Base-by-base conservation (phyloP, 2,113 vertebrate species). In the Bolborhynchus lineola region DNA sequence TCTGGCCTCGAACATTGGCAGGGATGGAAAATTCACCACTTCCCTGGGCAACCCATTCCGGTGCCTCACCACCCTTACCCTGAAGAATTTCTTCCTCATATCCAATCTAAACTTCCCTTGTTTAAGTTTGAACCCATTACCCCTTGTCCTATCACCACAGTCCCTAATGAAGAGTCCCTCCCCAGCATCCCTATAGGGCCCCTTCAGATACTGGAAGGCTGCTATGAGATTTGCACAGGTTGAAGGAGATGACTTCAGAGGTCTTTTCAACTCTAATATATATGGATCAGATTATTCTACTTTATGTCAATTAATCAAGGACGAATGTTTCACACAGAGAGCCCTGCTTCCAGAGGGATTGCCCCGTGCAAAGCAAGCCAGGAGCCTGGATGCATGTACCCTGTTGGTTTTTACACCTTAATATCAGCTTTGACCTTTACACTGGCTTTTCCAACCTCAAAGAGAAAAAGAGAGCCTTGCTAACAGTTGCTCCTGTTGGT, bases 331-430 rank as follows among this genome's bases (percentile, higher is more conserved):
- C 19, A 6, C 6, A 5, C 1, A 49, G 57, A 68, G 5, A 12
- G 31, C n/a, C 10, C 44, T 53, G 59, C 19, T 80, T 39, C 62
- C 60, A 20, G 74, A 55, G 33, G 47, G 26, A 12, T 23, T 41
- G 72, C 31, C 60, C 69, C 2, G 24, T 23, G 57, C 60, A 16
- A 5, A 62, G 47, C 35, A 41, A 31, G 52, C 52, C 0, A 0
- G 14, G 41, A 63, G 31, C 55, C 39, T 42, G 68, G 46, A 62
- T 64, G 1, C 0, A 0, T 4, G 4, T 44, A 25, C 18, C 55
- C 31, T n/a, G 33, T 25, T 2, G 2, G 3, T 11, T 39, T 79
- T 39, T 14, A 8, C 16, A 16, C 52, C 13, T 44, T 8, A 8
- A 4, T 8, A 10, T 31, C 55, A 52, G 49, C 60, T 46, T n/a